Percentiles rank a stretch among this genome's conserved stretches.
Conservation (phyloP, 1,140 invertebrate genomes). For the Drosophila biarmipes region DNA sequence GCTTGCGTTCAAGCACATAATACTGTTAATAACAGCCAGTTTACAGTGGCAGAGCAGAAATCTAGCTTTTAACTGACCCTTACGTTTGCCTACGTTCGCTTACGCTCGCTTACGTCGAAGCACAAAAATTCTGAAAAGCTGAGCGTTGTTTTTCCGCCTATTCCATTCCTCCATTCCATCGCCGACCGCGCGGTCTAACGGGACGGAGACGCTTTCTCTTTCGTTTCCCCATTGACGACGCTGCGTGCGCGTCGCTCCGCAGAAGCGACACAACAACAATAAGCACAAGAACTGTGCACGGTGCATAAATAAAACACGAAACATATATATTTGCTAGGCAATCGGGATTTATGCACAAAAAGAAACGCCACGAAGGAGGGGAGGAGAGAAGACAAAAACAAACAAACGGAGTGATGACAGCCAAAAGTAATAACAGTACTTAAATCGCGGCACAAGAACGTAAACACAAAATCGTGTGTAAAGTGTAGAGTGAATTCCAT, state of each 20-base stretch:
- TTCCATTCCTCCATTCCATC: too few relatives aligned
- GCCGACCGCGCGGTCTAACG: slow-evolving; percentile 1
- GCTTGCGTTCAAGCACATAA: too few relatives aligned
- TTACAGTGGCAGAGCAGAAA: too few relatives aligned
- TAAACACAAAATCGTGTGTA: slow-evolving; percentile 43
- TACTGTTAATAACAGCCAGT: too few relatives aligned
- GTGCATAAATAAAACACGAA: slow-evolving; percentile 21
- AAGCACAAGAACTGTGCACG: background rate
- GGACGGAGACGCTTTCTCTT: slow-evolving; percentile 12
- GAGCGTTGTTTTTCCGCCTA: too few relatives aligned
- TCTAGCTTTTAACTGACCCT: too few relatives aligned
- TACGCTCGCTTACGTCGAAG: too few relatives aligned
- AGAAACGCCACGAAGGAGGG: background rate
- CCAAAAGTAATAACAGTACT: slow-evolving; percentile 16
- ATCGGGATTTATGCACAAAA: background rate
- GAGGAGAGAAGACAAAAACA: background rate
- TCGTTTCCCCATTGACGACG: slow-evolving; percentile 5
- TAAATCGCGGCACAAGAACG: slow-evolving; percentile 24
- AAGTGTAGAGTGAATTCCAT: slow-evolving; percentile 11
- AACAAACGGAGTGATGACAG: background rate
- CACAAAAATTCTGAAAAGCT: too few relatives aligned
- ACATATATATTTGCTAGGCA: background rate
- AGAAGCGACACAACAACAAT: background rate
- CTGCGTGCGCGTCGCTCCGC: slow-evolving; percentile 14
- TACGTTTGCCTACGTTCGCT: too few relatives aligned